A percentile compares a stretch with the other conserved stretches of the same genome.
phyloP scores from a whole-genome alignment of 2,888 invertebrate species.

The Brachypalpus laphriformis region DNA sequence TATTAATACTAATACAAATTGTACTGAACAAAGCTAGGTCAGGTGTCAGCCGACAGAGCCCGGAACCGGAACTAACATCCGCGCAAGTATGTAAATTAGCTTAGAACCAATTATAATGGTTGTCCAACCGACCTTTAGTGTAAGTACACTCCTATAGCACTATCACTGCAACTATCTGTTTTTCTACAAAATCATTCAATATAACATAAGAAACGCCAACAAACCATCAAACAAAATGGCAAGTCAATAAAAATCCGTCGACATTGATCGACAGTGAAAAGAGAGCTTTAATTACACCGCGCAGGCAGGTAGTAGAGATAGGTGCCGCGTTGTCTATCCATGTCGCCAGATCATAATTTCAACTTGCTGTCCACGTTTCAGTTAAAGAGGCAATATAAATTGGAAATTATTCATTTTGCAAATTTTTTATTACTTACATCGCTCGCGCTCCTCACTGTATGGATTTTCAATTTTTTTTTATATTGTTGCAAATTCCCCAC shows the following conservation, averaged over 20 bases:
- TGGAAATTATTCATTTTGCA: conserved; percentile 57
- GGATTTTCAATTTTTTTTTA: too few relatives aligned
- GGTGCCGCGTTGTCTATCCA: conserved; percentile 67
- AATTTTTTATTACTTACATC: conserved; percentile 34
- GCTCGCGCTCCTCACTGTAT: background rate
- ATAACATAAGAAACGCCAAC: conserved; percentile 24
- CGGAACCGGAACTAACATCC: conserved; percentile 40
- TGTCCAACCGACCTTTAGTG: background rate
- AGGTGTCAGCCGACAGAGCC: too few relatives aligned
- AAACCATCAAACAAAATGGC: conserved; percentile 44
- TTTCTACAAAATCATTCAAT: conserved; percentile 30
- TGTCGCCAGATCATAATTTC: conserved; percentile 41
- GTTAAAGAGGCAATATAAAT: conserved; percentile 65
- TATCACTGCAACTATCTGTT: too few relatives aligned
- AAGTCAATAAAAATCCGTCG: conserved; percentile 51
- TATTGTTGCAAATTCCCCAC: background rate
- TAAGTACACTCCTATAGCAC: background rate
- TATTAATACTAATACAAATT: too few relatives aligned
- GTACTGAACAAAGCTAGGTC: too few relatives aligned
- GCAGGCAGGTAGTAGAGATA: background rate
- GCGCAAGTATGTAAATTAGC: conserved; percentile 39
- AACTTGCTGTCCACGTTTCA: conserved; percentile 62
- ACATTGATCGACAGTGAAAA: conserved; percentile 52
- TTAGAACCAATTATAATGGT: conserved; percentile 6
- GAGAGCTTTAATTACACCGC: conserved; percentile 49